Evolutionary conservation across 2,113 vertebrate species (phyloP).

Genomic region (Dipodomys merriami): DNA sequence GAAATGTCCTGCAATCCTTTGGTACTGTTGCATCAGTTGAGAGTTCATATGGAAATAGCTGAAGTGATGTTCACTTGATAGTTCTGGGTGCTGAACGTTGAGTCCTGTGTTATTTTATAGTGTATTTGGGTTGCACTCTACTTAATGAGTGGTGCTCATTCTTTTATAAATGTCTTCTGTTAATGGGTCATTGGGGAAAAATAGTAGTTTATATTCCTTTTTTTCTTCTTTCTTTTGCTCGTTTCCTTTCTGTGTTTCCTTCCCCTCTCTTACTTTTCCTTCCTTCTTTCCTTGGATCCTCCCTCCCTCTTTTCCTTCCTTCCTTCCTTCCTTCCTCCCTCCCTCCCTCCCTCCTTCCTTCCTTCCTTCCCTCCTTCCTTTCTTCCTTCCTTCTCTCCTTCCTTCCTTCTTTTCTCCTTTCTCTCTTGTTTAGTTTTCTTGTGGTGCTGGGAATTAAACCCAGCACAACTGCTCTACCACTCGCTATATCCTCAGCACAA

Average conservation of each 20-base stretch:
- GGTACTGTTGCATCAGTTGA: conserved; percentile 53
- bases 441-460: not conserved
- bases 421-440: not conserved
- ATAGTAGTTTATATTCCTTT: not conserved
- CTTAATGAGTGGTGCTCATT: not conserved
- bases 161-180: not conserved
- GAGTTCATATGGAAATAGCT: conserved; percentile 27
- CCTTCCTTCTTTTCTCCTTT: not conserved
- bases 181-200: conserved; percentile 25
- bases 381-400: too few species aligned
- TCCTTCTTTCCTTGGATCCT: not conserved
- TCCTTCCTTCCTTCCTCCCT: not conserved
- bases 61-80: conserved; percentile 36
- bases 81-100: not conserved
- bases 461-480: too few species aligned
- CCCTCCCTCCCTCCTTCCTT: too few species aligned
- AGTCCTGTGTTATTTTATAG: not conserved
- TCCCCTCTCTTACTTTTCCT: not conserved
- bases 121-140: not conserved
- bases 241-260: too few species aligned
- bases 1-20: conserved; percentile 36
- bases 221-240: too few species aligned
- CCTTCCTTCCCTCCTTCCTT: too few species aligned
- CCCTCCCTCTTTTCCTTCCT: too few species aligned
- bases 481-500: too few species aligned